Base-by-base conservation (phyloP, 2,888 invertebrate genomes). In the Tanaodytes sp. region DNA sequence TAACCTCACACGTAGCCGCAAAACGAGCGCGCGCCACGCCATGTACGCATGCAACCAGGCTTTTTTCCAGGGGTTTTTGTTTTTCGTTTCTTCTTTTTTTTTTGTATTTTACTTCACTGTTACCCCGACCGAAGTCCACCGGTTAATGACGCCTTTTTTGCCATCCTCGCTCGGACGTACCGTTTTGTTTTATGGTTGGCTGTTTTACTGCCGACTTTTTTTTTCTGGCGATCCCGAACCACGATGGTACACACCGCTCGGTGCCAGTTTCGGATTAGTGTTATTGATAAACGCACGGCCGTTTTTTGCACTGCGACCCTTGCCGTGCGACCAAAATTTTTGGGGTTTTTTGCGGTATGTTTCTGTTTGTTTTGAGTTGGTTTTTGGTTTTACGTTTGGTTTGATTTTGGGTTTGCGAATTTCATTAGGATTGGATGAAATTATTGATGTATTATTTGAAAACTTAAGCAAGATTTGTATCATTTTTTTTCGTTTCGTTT, bases 41-140 rank as follows among this genome's bases (percentile, higher is more conserved):
- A 27, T n/a, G n/a, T 9, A 27, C 27, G 27, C 27, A 9, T 27
- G 27, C 27, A 9, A 27, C 27, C 27, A 4, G 27, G 5, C 9
- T 9, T 62, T 55, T 62, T 77, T 76, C 75, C 76, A 57, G 76
- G 77, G 14, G 5, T 23, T 23, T 8, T 48, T 30, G 5, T 27
- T 19, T 12, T 40, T 12, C 36, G n/a, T 40, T 27, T n/a, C 15
- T 12, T 9, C 19, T 18, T 40, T 15, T 30, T n/a, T n/a, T n/a
- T n/a, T 30, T 30, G 15, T n/a, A 9, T 36, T 42, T 27, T 11
- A 2, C 16, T 18, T 52, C 0, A 12, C 31, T 23, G 15, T 11
- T 20, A 37, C 14, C 6, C n/a, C n/a, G n/a, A n/a, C n/a, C n/a
- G n/a, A n/a, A n/a, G n/a, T n/a, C n/a, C n/a, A n/a, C n/a, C n/a